A percentile compares a stretch with the other conserved stretches of the same genome.
Evolutionary conservation across 1,140 invertebrate species (phyloP).

Genomic region (Phenacoccus solenopsis): DNA sequence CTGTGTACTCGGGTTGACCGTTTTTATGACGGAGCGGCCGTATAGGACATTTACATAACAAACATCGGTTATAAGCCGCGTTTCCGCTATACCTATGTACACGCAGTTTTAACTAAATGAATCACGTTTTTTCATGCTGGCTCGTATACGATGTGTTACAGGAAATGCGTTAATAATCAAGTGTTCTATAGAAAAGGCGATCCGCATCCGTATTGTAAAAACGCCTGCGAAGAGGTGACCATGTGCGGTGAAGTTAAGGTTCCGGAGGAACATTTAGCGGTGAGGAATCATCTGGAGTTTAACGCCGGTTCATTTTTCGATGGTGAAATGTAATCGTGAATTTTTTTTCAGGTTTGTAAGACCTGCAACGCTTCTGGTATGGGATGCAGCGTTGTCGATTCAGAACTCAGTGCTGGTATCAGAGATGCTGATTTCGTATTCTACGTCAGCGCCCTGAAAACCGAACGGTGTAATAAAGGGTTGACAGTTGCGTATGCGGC

Average conservation of each 20-base stretch:
- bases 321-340: slow-evolving; percentile 1
- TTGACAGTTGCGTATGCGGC: slow-evolving; percentile 94
- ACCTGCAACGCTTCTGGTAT: slow-evolving; percentile 73
- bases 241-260: slow-evolving; percentile 91
- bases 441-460: slow-evolving; percentile 89
- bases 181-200: slow-evolving; percentile 59
- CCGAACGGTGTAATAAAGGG: slow-evolving; percentile 76
- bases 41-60: background rate
- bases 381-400: slow-evolving; percentile 48
- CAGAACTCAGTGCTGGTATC: slow-evolving; percentile 48
- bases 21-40: too few species aligned
- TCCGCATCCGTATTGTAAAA: slow-evolving; percentile 74
- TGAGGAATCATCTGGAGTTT: slow-evolving; percentile 38
- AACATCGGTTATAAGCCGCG: background rate
- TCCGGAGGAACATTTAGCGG: slow-evolving; percentile 82
- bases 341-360: slow-evolving; percentile 53
- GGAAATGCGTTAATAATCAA: slow-evolving; percentile 67
- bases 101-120: background rate
- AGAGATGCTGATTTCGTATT: slow-evolving; percentile 87
- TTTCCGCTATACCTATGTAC: too few species aligned
- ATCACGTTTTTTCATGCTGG: background rate
- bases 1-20: too few species aligned
- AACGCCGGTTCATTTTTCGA: too few species aligned
- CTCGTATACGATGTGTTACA: slow-evolving; percentile 34
- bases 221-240: slow-evolving; percentile 66